A percentile compares a stretch with the other conserved stretches of the same genome.
Conservation (phyloP, 2,888 invertebrate genomes). For the Phortica okadai region DNA sequence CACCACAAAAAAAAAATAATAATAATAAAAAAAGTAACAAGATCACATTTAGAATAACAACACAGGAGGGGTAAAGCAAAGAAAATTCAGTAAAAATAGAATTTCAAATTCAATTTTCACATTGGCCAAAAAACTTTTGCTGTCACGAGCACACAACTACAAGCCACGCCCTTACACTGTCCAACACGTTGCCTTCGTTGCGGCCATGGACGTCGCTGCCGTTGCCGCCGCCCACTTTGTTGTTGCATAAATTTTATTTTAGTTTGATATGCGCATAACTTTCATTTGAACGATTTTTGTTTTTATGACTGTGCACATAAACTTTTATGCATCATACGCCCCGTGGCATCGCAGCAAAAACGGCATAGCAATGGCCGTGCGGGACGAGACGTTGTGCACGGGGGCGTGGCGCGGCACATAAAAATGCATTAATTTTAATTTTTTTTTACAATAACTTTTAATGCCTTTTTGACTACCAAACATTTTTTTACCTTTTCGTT, state of each 20-base stretch:
- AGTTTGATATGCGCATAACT: conserved; percentile 29
- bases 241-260: conserved; percentile 28
- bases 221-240: background rate
- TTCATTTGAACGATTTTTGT: background rate
- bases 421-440: conserved; percentile 15
- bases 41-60: background rate
- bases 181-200: background rate
- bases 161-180: background rate
- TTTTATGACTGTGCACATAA: conserved; percentile 4
- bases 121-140: conserved; percentile 31
- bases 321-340: conserved; percentile 17
- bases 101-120: conserved; percentile 34
- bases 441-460: background rate
- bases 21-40: background rate
- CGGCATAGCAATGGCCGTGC: too few species aligned
- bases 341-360: background rate
- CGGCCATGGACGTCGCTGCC: background rate
- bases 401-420: background rate
- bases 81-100: conserved; percentile 19
- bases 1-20: background rate
- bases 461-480: background rate
- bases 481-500: background rate
- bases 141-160: background rate
- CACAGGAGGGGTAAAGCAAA: background rate
- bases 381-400: background rate